A percentile compares a stretch with the other conserved stretches of the same genome.
Evolutionary conservation across 2,888 invertebrate genomes (phyloP).

Genomic region (Eustalomyia histrio): DNA sequence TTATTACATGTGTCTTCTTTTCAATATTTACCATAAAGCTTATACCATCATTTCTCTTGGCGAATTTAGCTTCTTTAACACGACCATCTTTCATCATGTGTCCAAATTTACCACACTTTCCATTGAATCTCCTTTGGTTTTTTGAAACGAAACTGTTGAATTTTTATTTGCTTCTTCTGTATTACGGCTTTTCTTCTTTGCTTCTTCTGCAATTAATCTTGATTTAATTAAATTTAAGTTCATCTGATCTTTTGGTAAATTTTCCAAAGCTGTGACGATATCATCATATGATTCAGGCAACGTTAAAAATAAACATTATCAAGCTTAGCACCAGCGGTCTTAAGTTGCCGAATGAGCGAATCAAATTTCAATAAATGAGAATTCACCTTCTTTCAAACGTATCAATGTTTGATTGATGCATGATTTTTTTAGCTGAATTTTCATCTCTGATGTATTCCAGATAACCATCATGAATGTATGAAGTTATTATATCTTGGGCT

Average conservation of each 20-base stretch:
- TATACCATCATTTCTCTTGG: not conserved
- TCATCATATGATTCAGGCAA: constrained; percentile 16
- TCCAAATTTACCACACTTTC: constrained; percentile 33
- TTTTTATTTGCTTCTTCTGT: not conserved
- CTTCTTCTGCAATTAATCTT: constrained; percentile 9
- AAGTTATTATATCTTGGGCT: no score
- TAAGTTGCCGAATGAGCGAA: constrained; percentile 17
- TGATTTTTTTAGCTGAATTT: no score
- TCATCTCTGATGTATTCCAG: no score
- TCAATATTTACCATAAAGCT: not conserved
- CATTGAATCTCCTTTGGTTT: constrained; percentile 24
- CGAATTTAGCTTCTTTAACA: not conserved
- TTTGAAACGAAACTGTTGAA: constrained; percentile 11
- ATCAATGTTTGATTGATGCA: constrained; percentile 9
- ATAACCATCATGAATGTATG: no score
- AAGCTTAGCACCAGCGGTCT: constrained; percentile 10
- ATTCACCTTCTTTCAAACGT: constrained; percentile 6
- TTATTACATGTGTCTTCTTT: not conserved
- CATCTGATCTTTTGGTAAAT: not conserved
- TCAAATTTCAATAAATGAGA: not conserved
- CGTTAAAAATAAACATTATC: constrained; percentile 26
- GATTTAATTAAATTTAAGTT: not conserved
- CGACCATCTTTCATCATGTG: constrained; percentile 29
- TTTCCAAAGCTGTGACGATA: constrained; percentile 8
- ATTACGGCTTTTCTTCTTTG: constrained; percentile 8